phyloP scores from a whole-genome alignment of 2,797 vertebrate species.

The Coluber constrictor region DNA sequence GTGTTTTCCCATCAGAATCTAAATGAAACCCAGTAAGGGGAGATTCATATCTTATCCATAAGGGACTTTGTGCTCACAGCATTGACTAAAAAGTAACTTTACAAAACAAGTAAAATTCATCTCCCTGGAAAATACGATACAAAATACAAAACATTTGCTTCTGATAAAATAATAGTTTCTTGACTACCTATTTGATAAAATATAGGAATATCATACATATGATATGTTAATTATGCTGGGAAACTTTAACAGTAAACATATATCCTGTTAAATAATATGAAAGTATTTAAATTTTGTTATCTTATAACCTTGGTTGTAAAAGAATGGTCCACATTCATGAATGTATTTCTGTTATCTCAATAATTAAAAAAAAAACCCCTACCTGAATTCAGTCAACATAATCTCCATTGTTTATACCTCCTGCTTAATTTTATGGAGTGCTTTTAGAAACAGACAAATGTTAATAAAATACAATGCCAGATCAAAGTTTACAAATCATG shows the following conservation, averaged over 20 bases:
- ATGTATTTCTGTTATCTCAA: neutral
- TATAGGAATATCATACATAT: neutral
- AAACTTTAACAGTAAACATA: neutral
- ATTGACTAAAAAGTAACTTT: neutral
- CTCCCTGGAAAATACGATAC: neutral
- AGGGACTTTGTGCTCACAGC: neutral
- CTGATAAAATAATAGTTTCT: neutral
- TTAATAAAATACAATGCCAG: neutral
- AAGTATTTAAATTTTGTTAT: neutral
- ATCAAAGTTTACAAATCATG: neutral
- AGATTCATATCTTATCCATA: neutral
- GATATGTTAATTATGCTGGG: neutral
- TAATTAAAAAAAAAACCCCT: neutral
- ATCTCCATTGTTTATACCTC: neutral
- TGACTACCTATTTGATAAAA: neutral
- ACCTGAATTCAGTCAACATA: neutral
- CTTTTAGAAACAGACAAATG: neutral
- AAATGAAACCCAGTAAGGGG: constrained; percentile 36
- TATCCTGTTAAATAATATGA: neutral
- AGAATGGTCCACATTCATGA: neutral
- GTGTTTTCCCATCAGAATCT: constrained; percentile 19
- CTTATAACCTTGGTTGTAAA: neutral
- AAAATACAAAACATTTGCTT: neutral
- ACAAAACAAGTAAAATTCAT: neutral
- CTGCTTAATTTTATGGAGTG: neutral